Percentiles rank a stretch among this genome's conserved stretches.
Conservation (phyloP, 1,140 invertebrate species). For the Tachypleus tridentatus region DNA sequence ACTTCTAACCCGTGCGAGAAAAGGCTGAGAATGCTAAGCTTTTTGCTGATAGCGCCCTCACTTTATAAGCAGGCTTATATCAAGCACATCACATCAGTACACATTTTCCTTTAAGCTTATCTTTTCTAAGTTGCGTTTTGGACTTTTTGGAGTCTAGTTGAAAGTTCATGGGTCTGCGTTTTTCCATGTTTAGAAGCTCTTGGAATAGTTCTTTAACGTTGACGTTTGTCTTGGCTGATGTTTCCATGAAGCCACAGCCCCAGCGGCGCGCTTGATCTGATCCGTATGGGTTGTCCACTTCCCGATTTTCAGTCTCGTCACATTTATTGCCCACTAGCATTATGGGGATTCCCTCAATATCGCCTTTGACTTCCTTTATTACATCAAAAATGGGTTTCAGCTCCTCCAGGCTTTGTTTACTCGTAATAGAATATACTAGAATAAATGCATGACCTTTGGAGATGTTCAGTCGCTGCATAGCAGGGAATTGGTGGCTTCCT, state of each 20-base stretch:
- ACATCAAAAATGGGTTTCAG: conserved; percentile 86
- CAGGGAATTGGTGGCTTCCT: conserved; percentile 99
- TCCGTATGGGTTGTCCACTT: conserved; percentile 62
- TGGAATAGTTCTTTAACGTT: conserved; percentile 87
- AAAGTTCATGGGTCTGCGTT: conserved; percentile 84
- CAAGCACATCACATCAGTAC: conserved; percentile 24
- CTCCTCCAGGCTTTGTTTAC: conserved; percentile 89
- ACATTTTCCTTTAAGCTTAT: conserved; percentile 40
- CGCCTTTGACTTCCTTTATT: conserved; percentile 58
- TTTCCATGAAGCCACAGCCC: conserved; percentile 96
- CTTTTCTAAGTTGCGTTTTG: conserved; percentile 36
- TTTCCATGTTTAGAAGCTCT: conserved; percentile 82
- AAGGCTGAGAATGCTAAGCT: too few species aligned
- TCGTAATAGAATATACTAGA: conserved; percentile 81
- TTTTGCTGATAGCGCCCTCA: too few species aligned
- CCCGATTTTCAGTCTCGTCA: conserved; percentile 78
- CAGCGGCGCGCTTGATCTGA: conserved; percentile 77
- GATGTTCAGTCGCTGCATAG: conserved; percentile 96
- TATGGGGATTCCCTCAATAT: conserved; percentile 71
- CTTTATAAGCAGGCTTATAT: too few species aligned
- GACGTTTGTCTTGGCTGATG: conserved; percentile 96
- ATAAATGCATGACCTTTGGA: conserved; percentile 93
- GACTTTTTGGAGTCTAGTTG: conserved; percentile 73
- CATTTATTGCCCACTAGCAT: conserved; percentile 94
- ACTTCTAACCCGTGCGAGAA: too few species aligned